phyloP scores from a whole-genome alignment of 92 coral and sea anemone species.

The Zoanthus gigantus region DNA sequence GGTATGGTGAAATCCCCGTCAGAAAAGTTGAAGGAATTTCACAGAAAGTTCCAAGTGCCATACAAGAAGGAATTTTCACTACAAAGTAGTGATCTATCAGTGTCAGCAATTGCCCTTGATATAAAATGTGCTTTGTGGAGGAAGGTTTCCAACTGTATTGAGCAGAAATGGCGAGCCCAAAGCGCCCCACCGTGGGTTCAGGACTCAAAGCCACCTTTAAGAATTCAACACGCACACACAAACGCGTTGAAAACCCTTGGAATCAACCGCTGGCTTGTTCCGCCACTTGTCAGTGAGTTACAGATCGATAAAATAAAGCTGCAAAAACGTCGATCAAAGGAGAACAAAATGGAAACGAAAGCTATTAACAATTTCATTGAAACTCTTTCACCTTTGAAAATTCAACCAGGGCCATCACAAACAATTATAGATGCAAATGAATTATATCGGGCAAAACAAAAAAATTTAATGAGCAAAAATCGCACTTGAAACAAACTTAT shows the following conservation, averaged over 20 bases:
- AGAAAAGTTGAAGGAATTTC: constrained; percentile 69
- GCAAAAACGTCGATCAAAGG: constrained; percentile 70
- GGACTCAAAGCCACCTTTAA: constrained; percentile 70
- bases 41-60: constrained; percentile 80
- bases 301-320: constrained; percentile 77
- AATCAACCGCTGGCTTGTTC: constrained; percentile 71
- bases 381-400: constrained; percentile 69
- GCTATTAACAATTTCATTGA: constrained; percentile 78
- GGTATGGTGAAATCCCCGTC: constrained; percentile 43
- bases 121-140: constrained; percentile 90
- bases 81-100: constrained; percentile 59
- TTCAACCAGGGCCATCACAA: constrained; percentile 78
- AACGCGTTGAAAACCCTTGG: constrained; percentile 77
- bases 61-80: constrained; percentile 81
- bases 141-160: constrained; percentile 66
- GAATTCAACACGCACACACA: constrained; percentile 74
- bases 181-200: constrained; percentile 83
- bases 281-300: constrained; percentile 82
- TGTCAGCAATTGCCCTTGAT: constrained; percentile 80
- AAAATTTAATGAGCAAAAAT: constrained; percentile 7
- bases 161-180: constrained; percentile 70
- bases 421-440: constrained; percentile 63
- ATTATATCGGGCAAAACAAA: constrained; percentile 59
- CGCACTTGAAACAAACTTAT: neutral
- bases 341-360: constrained; percentile 62